A percentile compares a stretch with the other conserved stretches of the same genome.
Evolutionary conservation across 2,797 vertebrate species (phyloP).

Genomic region (Enoplosus armatus): DNA sequence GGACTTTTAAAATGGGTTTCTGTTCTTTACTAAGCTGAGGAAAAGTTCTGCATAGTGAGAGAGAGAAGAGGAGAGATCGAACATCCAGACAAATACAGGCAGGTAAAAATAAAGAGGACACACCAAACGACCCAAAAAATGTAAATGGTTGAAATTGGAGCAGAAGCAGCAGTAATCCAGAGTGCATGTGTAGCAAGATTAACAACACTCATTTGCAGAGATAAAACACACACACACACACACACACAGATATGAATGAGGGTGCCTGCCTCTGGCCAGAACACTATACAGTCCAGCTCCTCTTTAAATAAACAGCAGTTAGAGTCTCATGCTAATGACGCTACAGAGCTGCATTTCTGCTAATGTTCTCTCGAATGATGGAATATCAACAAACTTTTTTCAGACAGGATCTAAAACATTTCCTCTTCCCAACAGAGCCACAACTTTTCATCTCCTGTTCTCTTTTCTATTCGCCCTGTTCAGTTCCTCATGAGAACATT

Average conservation of each 20-base stretch:
- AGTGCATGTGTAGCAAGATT: constrained; percentile 50
- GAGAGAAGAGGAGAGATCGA: not conserved
- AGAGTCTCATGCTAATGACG: constrained; percentile 36
- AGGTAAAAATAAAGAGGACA: not conserved
- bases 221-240: not conserved
- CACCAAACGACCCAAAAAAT: constrained; percentile 23
- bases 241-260: not conserved
- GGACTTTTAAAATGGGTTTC: not conserved
- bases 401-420: not conserved
- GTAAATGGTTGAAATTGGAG: constrained; percentile 25
- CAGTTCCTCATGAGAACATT: not conserved
- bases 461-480: not conserved
- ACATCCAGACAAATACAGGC: not conserved
- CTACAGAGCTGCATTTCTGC: constrained; percentile 30
- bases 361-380: constrained; percentile 1
- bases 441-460: not conserved
- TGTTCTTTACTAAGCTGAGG: not conserved
- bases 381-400: constrained; percentile 14
- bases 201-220: not conserved
- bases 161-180: constrained; percentile 41
- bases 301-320: constrained; percentile 67
- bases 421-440: not conserved
- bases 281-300: not conserved
- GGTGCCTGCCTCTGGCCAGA: not conserved
- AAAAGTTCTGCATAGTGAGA: not conserved